phyloP scores from a whole-genome alignment of 2,888 invertebrate genomes.

The Leptopterna dolabrata region DNA sequence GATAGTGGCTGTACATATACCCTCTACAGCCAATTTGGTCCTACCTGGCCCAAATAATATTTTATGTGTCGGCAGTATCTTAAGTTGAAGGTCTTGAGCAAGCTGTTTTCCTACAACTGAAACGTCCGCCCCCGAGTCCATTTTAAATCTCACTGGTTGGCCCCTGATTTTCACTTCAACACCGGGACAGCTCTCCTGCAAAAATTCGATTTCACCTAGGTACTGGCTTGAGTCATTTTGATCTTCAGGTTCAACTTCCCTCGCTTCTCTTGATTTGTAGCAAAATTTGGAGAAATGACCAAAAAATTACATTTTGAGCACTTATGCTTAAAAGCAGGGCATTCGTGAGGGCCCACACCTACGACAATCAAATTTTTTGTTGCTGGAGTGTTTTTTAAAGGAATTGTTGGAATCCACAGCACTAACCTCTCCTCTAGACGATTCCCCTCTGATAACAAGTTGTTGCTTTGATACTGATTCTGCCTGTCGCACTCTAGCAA shows the following conservation, averaged over 20 bases:
- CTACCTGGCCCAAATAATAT: not conserved
- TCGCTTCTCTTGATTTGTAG: no score
- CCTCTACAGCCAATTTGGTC: slow-evolving; percentile 12
- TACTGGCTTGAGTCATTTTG: not conserved
- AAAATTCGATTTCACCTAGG: not conserved
- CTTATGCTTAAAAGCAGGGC: not conserved
- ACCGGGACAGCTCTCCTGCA: no score
- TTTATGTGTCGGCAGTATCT: not conserved
- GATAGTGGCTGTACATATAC: not conserved
- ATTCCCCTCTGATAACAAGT: not conserved
- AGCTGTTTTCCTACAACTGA: not conserved
- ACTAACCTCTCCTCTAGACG: no score
- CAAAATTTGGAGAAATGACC: not conserved
- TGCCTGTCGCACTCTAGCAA: not conserved
- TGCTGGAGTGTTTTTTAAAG: not conserved
- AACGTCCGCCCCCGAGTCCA: not conserved
- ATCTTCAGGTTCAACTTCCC: not conserved
- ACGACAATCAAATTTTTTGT: not conserved
- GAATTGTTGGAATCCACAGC: not conserved
- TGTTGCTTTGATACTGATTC: not conserved
- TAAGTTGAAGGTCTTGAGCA: not conserved
- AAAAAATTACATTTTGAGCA: not conserved
- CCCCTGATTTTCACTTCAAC: not conserved
- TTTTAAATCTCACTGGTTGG: not conserved
- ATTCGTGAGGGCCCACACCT: not conserved